A percentile compares a stretch with the other conserved stretches of the same genome.
These are phyloP conservation scores for Gallinago solitaria DNA, from an alignment of 2,797 vertebrate species.

Conservation along the genomic window DNA sequence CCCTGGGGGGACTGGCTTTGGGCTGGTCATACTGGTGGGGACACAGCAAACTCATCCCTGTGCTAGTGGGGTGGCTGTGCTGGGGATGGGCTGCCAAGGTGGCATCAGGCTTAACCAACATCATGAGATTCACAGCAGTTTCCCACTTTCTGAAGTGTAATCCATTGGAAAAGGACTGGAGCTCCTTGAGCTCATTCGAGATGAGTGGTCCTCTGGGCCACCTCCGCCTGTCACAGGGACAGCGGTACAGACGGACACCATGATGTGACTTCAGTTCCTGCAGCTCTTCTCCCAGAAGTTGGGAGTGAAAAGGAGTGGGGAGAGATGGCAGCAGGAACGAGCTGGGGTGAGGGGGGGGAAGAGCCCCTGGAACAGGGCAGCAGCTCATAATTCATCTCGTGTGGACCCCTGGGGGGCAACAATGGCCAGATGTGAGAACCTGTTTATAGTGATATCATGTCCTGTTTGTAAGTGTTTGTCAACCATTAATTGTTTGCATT, in stretches of 20 bases:
- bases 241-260: neutral
- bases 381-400: neutral
- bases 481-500: constrained; percentile 14
- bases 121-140: neutral
- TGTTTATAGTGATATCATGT: neutral
- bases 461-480: constrained; percentile 4
- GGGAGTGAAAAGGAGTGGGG: neutral
- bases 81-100: neutral
- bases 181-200: neutral
- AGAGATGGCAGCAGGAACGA: neutral
- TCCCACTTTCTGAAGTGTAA: neutral
- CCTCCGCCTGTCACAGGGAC: neutral
- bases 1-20: neutral
- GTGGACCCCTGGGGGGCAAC: neutral
- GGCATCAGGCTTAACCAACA: neutral
- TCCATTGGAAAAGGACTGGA: neutral
- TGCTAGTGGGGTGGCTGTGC: neutral
- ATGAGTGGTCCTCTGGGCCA: neutral
- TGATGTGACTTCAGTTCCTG: neutral
- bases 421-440: constrained; percentile 33
- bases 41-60: fast-evolving
- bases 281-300: neutral
- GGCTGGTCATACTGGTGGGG: neutral
- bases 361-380: neutral
- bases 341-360: neutral